Evolutionary conservation across 2,113 vertebrate genomes (phyloP), one percentile per base, ranked within the genome.

Genomic region (Eulacestoma nigropectus): DNA sequence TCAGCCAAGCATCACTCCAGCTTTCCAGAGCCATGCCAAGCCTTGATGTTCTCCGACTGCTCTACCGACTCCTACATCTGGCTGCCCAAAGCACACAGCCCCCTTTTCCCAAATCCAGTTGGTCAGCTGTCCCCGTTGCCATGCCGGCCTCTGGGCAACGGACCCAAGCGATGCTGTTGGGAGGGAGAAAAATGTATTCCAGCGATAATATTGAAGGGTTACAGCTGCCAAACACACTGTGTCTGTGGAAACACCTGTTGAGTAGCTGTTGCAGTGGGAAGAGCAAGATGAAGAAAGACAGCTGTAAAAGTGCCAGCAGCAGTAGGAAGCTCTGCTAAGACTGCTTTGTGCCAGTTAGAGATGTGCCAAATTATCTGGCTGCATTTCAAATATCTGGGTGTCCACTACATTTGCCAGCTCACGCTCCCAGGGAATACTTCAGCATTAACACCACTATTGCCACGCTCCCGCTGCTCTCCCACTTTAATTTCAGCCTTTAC

Each of bases 181-280:
- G 94, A 57, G 68, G 93, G 91, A 87, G 68, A 90, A 96, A 96
- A 97, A 97, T 98, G 93, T 94, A 97, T 98, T 95, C 89, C 91
- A 96, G 97, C 72, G 93, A 97, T 97, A 98, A 97, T 97, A 96
- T 95, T 87, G 95, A 97, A 96, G 95, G 95, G 97, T 76, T 95
- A 65, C 90, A 97, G 97, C 97, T 98, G 98, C 98, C 98, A 97
- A 97, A 94, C 97, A 90, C 97, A 27, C 97, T 93, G 97, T 90
- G 97, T 95, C 97, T 95, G 95, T 98, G 97, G 97, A 97, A 98
- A 96, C 98, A 98, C 98, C 98, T 98, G 98, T 98, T 98, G 98
- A 95, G 97, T 93, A 10, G 96, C 96, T 84, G 47, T 46, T 74
- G 96, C 84, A 97, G 94, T 88, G 96, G 97, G 92, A 95, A 97